Percentiles rank a stretch among this genome's conserved stretches.
These are phyloP conservation scores for Dynastes maya DNA, from an alignment of 2,888 invertebrate genomes.

Conservation along the genomic window DNA sequence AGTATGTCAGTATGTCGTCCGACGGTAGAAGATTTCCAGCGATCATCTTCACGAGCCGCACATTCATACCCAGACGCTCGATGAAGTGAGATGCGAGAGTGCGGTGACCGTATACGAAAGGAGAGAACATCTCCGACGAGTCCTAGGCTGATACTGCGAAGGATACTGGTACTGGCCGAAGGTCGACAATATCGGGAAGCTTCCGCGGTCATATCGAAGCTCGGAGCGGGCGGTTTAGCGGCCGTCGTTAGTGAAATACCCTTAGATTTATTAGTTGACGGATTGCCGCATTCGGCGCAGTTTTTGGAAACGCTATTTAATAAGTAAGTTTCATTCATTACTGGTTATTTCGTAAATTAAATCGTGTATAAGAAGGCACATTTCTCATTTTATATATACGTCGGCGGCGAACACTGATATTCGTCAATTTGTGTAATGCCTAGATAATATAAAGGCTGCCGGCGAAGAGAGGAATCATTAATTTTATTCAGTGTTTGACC, in stretches of 20 bases:
- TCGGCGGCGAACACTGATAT: no score
- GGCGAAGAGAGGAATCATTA: no score
- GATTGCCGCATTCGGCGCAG: conserved; percentile 89
- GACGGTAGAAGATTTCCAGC: conserved; percentile 46
- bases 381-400: no score
- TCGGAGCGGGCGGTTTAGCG: conserved; percentile 86
- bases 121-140: conserved; percentile 77
- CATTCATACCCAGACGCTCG: conserved; percentile 61
- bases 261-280: conserved; percentile 89
- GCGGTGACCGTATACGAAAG: conserved; percentile 81
- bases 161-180: conserved; percentile 87
- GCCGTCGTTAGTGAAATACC: conserved; percentile 86
- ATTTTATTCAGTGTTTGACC: no score
- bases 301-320: conserved; percentile 88
- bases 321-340: conserved; percentile 71
- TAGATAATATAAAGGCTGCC: no score
- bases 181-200: conserved; percentile 93
- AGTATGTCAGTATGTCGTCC: conserved; percentile 64
- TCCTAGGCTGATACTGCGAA: conserved; percentile 78
- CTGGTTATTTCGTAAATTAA: no score
- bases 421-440: no score
- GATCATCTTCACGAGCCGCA: conserved; percentile 50
- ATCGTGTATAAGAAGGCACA: no score
- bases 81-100: conserved; percentile 76
- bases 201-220: conserved; percentile 85